Evolutionary conservation across 1,140 invertebrate genomes (phyloP).

Genomic region (Monomorium pharaonis): DNA sequence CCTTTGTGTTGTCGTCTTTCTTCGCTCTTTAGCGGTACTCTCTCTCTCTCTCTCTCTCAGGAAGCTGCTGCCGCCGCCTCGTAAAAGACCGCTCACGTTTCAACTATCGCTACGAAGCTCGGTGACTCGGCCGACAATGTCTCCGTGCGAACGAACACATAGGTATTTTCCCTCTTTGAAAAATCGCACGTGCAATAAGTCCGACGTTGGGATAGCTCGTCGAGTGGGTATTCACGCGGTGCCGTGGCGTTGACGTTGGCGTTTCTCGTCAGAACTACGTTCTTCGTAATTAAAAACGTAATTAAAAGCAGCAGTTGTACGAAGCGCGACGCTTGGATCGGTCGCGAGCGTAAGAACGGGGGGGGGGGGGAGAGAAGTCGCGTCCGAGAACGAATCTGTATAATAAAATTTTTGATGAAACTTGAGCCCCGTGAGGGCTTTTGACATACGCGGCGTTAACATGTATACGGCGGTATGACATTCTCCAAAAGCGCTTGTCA

Average conservation of each 20-base stretch:
- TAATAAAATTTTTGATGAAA: background rate
- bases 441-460: no score
- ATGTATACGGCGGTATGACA: no score
- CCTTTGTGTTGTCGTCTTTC: conserved; percentile 24
- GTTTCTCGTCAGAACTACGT: background rate
- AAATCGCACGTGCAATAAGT: conserved; percentile 28
- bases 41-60: no score
- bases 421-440: background rate
- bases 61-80: conserved; percentile 17
- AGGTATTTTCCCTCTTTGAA: background rate
- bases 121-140: background rate
- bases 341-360: background rate
- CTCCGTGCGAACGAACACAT: background rate
- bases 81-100: conserved; percentile 44
- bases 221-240: conserved; percentile 30
- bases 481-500: background rate
- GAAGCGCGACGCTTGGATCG: background rate
- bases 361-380: no score
- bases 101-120: conserved; percentile 28
- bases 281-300: conserved; percentile 48
- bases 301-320: conserved; percentile 37
- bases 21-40: background rate
- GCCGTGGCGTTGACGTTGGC: conserved; percentile 23
- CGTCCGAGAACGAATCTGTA: background rate
- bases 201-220: background rate